Conservation (phyloP, 1,140 invertebrate species). For the Cecropterus lyciades region DNA sequence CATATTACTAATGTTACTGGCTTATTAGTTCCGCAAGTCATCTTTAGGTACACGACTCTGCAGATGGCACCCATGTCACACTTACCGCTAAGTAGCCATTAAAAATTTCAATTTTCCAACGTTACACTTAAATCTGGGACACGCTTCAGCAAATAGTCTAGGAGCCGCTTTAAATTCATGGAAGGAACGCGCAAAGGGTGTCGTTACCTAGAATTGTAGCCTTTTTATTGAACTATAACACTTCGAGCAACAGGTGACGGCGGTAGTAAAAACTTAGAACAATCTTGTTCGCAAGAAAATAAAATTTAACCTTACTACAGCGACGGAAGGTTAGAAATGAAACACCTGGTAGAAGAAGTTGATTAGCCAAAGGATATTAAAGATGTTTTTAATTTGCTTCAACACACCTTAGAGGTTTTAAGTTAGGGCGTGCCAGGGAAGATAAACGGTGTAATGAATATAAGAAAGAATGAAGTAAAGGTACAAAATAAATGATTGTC, state of each 20-base stretch:
- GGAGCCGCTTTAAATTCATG: conserved; percentile 32
- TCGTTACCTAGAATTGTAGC: conserved; percentile 35
- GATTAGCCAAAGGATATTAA: conserved; percentile 22
- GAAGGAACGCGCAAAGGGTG: conserved; percentile 29
- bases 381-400: conserved; percentile 26
- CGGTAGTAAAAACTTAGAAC: conserved; percentile 34
- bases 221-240: conserved; percentile 37
- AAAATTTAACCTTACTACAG: conserved; percentile 25
- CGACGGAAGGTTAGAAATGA: conserved; percentile 9
- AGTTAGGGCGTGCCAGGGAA: conserved; percentile 9
- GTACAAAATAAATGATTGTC: too few species aligned
- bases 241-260: conserved; percentile 30
- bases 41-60: background rate
- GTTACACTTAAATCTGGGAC: conserved; percentile 32
- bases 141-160: conserved; percentile 23
- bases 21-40: too few species aligned
- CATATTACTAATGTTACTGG: too few species aligned
- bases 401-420: conserved; percentile 4
- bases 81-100: conserved; percentile 13
- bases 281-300: conserved; percentile 8
- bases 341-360: conserved; percentile 1
- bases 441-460: conserved; percentile 13
- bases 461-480: background rate
- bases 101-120: conserved; percentile 22
- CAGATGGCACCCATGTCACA: background rate